Base-by-base conservation (phyloP, 1,140 invertebrate genomes). In the Ephestia elutella region DNA sequence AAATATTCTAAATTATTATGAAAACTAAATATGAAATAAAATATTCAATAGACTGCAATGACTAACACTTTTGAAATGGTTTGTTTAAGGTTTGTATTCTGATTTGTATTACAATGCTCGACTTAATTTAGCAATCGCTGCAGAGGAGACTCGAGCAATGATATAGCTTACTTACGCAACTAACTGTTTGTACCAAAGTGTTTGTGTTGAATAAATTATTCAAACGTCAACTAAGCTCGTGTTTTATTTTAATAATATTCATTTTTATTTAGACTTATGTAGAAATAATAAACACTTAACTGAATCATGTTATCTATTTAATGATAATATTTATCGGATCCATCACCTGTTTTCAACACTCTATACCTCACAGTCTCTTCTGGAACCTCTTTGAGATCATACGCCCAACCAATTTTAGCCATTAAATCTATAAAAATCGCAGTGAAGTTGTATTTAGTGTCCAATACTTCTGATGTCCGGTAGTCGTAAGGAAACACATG, bases 151-250 rank as follows among this genome's bases (percentile, higher is more conserved):
- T 44, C 10, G 3, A 44, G n/a, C 38, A 54, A 59, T 17, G 49
- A 17, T 25, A 70, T 15, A 44, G 38, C 38, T 44, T 15, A 44
- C 38, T 44, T 44, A 68, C 71, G 78, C 84, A 77, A 77, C 73
- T 78, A 81, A 85, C 75, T 80, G 76, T 87, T 85, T 89, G 87
- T 90, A 89, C 87, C 87, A 90, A 90, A 90, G 87, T 89, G 84
- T 89, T 90, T 86, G 81, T 88, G 78, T 84, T 86, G 72, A 86
- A 88, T 86, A 88, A 87, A 86, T 70, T 86, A 88, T 78, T 86
- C 80, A 84, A 82, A 81, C 74, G 75, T 87, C 80, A 78, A 84
- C 78, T 75, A 79, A 59, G 70, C 59, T 73, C 56, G 63, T 64
- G 62, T 85, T 83, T 85, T 73, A 82, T 80, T 85, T 73, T 53